These are phyloP conservation scores for Barypeithes pellucidus DNA, from an alignment of 2,888 invertebrate genomes.

Conservation along the genomic window DNA sequence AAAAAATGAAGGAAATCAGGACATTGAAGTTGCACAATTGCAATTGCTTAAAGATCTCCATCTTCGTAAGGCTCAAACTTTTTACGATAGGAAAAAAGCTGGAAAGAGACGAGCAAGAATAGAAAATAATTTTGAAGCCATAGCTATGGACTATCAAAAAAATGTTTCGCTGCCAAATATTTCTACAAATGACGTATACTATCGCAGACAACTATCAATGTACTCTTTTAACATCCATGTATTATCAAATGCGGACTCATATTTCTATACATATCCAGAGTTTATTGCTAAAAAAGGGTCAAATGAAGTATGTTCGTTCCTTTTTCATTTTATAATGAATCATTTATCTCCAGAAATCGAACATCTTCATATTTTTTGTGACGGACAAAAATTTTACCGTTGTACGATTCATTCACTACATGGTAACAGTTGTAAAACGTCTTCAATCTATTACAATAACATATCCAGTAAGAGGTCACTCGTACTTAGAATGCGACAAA, in stretches of 20 bases:
- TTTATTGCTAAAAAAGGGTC: no score
- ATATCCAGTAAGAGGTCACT: no score
- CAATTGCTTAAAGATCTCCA: constrained; percentile 26
- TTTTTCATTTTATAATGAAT: constrained; percentile 21
- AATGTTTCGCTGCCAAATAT: constrained; percentile 28
- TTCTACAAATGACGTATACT: no score
- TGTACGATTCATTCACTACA: constrained; percentile 32
- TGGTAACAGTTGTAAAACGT: constrained; percentile 35
- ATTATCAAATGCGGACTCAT: no score
- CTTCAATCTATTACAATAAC: no score
- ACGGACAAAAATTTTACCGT: no score
- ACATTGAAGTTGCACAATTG: no score
- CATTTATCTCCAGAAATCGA: not conserved
- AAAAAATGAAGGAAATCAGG: no score
- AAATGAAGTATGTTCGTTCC: constrained; percentile 35
- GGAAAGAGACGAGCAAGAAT: constrained; percentile 27
- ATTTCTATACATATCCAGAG: no score
- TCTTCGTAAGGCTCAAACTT: constrained; percentile 37
- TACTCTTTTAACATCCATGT: no score
- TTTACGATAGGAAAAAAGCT: constrained; percentile 39
- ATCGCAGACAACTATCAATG: no score
- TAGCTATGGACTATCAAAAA: constrained; percentile 42
- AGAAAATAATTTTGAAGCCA: constrained; percentile 39
- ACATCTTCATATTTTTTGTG: not conserved
- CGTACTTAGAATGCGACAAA: no score